A percentile compares a stretch with the other conserved stretches of the same genome.
These are phyloP conservation scores for Deilephila porcellus DNA, from an alignment of 2,888 invertebrate species.

Conservation along the genomic window DNA sequence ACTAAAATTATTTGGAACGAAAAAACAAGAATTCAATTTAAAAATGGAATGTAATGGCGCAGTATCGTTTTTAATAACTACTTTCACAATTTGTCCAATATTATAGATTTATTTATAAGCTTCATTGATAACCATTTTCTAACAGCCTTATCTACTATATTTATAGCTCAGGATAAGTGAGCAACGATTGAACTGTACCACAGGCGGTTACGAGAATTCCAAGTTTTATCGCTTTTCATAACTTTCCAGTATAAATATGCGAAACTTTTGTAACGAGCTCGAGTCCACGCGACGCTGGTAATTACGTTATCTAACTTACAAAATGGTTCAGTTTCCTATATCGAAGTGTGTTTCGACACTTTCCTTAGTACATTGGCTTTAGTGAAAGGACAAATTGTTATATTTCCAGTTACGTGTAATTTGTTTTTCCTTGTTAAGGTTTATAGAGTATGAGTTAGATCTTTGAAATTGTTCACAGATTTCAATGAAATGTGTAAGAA, in stretches of 20 bases:
- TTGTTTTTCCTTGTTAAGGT: not conserved
- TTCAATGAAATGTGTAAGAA: not conserved
- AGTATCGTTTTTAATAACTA: too few relatives aligned
- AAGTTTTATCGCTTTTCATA: constrained; percentile 13
- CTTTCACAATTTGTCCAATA: too few relatives aligned
- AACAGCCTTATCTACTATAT: too few relatives aligned
- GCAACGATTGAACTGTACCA: too few relatives aligned
- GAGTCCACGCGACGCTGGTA: constrained; percentile 14
- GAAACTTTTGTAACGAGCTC: not conserved
- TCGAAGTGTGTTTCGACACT: constrained; percentile 18
- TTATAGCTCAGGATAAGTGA: too few relatives aligned
- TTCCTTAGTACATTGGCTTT: not conserved
- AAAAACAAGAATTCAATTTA: too few relatives aligned
- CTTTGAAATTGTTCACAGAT: not conserved
- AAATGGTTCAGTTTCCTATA: constrained; percentile 23
- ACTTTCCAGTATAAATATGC: constrained; percentile 1
- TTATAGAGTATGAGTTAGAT: not conserved
- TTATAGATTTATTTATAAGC: too few relatives aligned
- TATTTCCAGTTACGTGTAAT: not conserved
- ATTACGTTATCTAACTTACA: constrained; percentile 21
- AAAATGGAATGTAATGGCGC: too few relatives aligned
- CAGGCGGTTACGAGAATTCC: not conserved
- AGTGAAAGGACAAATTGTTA: constrained; percentile 29
- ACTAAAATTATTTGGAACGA: too few relatives aligned
- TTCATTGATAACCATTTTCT: too few relatives aligned